Evolutionary conservation across 2,888 invertebrate genomes (phyloP), one percentile per base, ranked within the genome.

Genomic region (Drosophila histrio): DNA sequence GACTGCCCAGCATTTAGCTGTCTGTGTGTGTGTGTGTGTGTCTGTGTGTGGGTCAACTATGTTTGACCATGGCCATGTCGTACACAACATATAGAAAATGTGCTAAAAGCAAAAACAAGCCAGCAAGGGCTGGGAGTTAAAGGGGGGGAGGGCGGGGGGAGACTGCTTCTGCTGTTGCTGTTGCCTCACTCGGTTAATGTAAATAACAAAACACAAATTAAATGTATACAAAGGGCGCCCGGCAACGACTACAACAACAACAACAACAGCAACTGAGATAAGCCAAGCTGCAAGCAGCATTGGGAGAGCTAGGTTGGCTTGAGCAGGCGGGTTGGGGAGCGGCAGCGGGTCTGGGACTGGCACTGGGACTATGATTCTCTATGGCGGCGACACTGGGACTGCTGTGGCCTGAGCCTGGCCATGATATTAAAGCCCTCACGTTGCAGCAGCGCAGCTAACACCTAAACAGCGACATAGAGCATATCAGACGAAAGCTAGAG

Each of bases 181-280:
- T 63, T 69, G 77, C 41, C 78, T 68, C 63, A 59, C 67, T 83
- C 73, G 89, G 88, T 89, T 89, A 90, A 89, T 89, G 89, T 89
- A 89, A 90, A 90, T 88, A 90, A 88, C 89, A 87, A 89, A 79
- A 87, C 83, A 90, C 89, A 90, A 90, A 90, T 90, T 90, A 90
- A 90, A 90, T 89, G 79, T 87, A 79, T 80, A 88, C 88, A 88
- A 80, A 88, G 86, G 83, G 67, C 68, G 64, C 39, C 61, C 59
- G 77, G 73, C 74, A 73, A 80, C 66, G 53, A 54, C 56, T 47
- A 28, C 47, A 57, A 41, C 47, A 59, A 24, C 46, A 56, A 46
- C 38, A 70, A 28, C 47, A 63, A 47, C 62, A 77, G 61, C 65
- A 78, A 67, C 74, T 80, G 84, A 80, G 88, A 88, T 85, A 85